Evolutionary conservation across 2,888 invertebrate species (phyloP), one percentile per base, ranked within the genome.

Genomic region (Orthosia cruda): DNA sequence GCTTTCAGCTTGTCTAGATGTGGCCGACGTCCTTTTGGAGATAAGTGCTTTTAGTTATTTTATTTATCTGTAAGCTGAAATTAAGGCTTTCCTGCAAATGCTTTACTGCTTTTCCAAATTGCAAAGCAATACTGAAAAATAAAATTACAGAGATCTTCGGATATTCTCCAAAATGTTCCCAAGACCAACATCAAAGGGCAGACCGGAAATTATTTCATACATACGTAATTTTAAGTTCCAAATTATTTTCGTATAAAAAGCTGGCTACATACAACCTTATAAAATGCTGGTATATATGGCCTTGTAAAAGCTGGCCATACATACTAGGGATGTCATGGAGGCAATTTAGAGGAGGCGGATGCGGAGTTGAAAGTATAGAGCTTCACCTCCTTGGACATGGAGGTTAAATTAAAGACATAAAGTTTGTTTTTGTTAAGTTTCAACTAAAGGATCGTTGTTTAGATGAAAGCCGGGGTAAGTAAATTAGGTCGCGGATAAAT

Each of bases 131-230:
- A 26, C 11, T 26, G 54, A 50, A 57, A 52, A 54, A 62, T n/a
- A 55, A 62, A 47, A 4, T 11, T 0, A 26, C 3, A 13, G 13
- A 23, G 50, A n/a, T 18, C n/a, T 20, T 61, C 15, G 15, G 66
- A 69, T 58, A 20, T 64, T 50, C 12, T 3, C 32, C 18, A 54
- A 83, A 79, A 71, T 62, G 12, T 12, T 52, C 64, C 54, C 62
- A 72, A 75, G 58, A 62, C 65, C 18, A 49, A 63, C 65, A 84
- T 84, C 78, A 84, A 86, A 86, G 58, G 45, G n/a, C 64, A 7
- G 57, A 66, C 58, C 57, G 67, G 72, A 78, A 69, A 86, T 81
- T 74, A 85, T 78, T 68, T 9, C 63, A 68, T 74, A 74, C 67
- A 74, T 67, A 74, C 57, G 26, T 77, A 74, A 83, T 84, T 73